Evolutionary conservation across 2,113 vertebrate genomes (phyloP), one percentile per base, ranked within the genome.

Genomic region (Rutilus rutilus): DNA sequence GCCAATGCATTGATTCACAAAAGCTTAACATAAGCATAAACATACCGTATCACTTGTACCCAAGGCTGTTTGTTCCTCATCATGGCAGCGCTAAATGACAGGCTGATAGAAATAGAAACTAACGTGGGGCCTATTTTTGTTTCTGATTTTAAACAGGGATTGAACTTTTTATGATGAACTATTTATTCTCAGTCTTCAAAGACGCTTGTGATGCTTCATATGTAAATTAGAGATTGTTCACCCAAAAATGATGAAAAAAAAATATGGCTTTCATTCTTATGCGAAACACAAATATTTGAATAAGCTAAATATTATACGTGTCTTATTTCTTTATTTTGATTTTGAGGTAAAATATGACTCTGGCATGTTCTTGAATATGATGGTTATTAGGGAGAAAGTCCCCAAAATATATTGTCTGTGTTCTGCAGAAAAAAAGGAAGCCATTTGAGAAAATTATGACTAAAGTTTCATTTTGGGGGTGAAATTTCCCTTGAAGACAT

Each of bases 1-100:
- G 42, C 33, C 78, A 30, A 78, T 67, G 36, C 30, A 79, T 69
- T 39, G 60, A 42, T 71, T 77, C 65, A 71, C 50, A 74, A 36
- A 85, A 73, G 42, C 57, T 47, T 64, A 59, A 36, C 17, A 36
- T 52, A 30, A 77, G 78, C 78, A 80, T 67, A 67, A 27, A 82
- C 25, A 69, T 7, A 67, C 62, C 14, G 42, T 27, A 81, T 69
- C 79, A 82, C 79, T 82, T 79, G 79, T 39, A 39, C n/a, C 23
- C 54, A 17, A 79, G 77, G 54, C 79, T 52, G 9, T 67, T 52
- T 82, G 79, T 82, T 82, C 79, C 19, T 82, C 79, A 47, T 45
- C n/a, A 21, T 47, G 6, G 19, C 2, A 57, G 54, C 19, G 54
- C 54, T 21, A 57, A 57, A 57, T 57, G 59, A 60, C 60, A 64